phyloP scores from a whole-genome alignment of 2,113 vertebrate genomes.

The Forbesichthys papilliferus region DNA sequence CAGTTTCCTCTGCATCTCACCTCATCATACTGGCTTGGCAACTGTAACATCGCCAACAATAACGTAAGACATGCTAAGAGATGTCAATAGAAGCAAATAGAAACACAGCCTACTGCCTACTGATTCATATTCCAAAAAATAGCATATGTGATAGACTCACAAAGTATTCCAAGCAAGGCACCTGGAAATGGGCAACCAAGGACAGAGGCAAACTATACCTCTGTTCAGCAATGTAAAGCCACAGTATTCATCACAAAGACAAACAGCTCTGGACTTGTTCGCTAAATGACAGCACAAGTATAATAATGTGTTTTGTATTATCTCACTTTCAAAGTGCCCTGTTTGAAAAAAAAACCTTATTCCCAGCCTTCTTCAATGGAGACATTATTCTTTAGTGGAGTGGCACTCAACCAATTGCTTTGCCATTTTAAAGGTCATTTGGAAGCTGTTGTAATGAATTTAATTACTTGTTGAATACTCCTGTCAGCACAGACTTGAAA shows the following conservation, averaged over 20 bases:
- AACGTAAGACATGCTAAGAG: slow-evolving; percentile 4
- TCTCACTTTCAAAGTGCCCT: slow-evolving; percentile 3
- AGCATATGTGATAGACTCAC: too few relatives aligned
- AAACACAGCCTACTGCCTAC: too few relatives aligned
- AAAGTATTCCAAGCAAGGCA: too few relatives aligned
- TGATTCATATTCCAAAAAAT: too few relatives aligned
- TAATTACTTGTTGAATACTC: slow-evolving; percentile 36
- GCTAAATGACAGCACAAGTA: too few relatives aligned
- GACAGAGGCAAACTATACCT: too few relatives aligned
- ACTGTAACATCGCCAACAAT: slow-evolving; percentile 13
- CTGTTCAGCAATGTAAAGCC: too few relatives aligned
- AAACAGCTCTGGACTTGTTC: too few relatives aligned
- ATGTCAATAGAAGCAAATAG: slow-evolving; percentile 2
- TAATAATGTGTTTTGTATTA: background rate
- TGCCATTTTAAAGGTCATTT: slow-evolving; percentile 43
- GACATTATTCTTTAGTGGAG: slow-evolving; percentile 28
- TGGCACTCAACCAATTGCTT: slow-evolving; percentile 34
- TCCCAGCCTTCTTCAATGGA: slow-evolving; percentile 3
- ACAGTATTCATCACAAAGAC: too few relatives aligned
- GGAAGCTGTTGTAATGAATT: slow-evolving; percentile 35
- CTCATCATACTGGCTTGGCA: slow-evolving; percentile 9
- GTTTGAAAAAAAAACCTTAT: slow-evolving; percentile 11
- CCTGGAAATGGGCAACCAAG: too few relatives aligned
- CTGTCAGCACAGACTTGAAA: slow-evolving; percentile 26
- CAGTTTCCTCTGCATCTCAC: slow-evolving; percentile 16